A percentile compares a stretch with the other conserved stretches of the same genome.
phyloP scores from a whole-genome alignment of 2,113 vertebrate species.

The Oryctolagus cuniculus region mOryCun1.1 NC_091432.1:98431501-98432000 shows the following conservation, averaged over 20 bases:
- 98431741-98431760: constrained; percentile 30
- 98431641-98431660: no score
- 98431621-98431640: no score
- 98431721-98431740: neutral
- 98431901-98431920: constrained; percentile 22
- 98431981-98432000: neutral
- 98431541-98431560: no score
- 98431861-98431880: neutral
- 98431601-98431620: no score
- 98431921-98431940: neutral
- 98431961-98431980: neutral
- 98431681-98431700: neutral
- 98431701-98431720: neutral
- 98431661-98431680: neutral
- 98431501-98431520: no score
- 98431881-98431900: neutral
- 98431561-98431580: no score
- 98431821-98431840: neutral
- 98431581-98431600: no score
- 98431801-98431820: neutral
- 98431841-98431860: neutral
- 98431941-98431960: neutral
- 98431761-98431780: neutral
- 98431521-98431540: no score
- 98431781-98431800: neutral